phyloP scores from a whole-genome alignment of 2,113 vertebrate species.

The Gracilinanus agilis region DNA sequence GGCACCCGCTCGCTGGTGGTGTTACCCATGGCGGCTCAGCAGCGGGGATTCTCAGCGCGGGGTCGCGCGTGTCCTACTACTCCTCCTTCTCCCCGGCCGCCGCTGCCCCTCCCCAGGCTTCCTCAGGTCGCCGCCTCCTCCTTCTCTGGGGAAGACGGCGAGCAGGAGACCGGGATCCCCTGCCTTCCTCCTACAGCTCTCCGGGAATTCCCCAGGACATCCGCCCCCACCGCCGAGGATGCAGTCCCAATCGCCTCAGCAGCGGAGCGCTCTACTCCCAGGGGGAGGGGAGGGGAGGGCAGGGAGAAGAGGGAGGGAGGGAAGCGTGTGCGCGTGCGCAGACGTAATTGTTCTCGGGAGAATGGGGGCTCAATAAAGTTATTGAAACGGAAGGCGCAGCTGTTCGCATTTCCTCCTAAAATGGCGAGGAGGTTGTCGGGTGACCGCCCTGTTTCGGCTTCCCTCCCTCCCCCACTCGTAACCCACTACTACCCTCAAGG shows the following conservation, averaged over 20 bases:
- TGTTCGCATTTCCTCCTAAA: constrained; percentile 65
- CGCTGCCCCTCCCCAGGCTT: constrained; percentile 30
- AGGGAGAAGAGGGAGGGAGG: too few relatives aligned
- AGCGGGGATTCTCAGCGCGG: constrained; percentile 40
- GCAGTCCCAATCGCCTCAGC: neutral
- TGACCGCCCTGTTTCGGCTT: neutral
- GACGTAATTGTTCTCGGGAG: neutral
- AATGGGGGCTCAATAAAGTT: constrained; percentile 64
- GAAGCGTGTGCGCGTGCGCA: neutral
- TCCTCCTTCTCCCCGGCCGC: rapidly evolving
- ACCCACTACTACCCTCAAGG: neutral
- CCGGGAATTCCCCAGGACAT: neutral
- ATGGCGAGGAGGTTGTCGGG: constrained; percentile 49
- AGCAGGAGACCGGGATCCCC: neutral
- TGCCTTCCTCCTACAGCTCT: neutral
- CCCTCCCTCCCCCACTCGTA: neutral
- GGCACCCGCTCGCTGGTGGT: constrained; percentile 93
- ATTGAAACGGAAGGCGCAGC: constrained; percentile 52
- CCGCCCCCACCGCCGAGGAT: neutral
- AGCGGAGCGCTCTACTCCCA: neutral
- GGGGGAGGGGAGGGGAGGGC: neutral
- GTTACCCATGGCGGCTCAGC: constrained; percentile 91
- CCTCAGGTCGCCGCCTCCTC: constrained; percentile 66
- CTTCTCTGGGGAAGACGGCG: constrained; percentile 43
- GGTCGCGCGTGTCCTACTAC: neutral